A percentile compares a stretch with the other conserved stretches of the same genome.
These are phyloP conservation scores for Pseudochaenichthys georgianus DNA, from an alignment of 2,797 vertebrate species.

Conservation along the genomic window DNA sequence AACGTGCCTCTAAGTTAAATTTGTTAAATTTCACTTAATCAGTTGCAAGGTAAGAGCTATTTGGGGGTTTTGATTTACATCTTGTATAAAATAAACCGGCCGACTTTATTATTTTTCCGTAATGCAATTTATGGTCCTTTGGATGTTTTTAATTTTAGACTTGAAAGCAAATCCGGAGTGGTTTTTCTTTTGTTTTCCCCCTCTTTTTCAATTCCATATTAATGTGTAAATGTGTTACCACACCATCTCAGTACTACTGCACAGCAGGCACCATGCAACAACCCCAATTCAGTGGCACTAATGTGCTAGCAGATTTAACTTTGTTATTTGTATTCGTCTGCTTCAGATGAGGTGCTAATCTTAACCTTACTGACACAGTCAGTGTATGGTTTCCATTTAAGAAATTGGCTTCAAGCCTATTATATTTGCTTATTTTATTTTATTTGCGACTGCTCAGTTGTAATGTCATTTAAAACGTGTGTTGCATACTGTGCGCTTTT, in stretches of 20 bases:
- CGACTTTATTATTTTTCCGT: neutral
- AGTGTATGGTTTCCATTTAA: conserved; percentile 2
- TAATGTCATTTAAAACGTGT: conserved; percentile 16
- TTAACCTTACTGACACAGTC: neutral
- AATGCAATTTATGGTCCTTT: neutral
- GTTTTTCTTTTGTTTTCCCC: neutral
- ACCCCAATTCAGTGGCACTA: conserved; percentile 22
- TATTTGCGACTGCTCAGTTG: conserved; percentile 18
- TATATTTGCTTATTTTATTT: conserved; percentile 26
- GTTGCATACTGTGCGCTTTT: conserved; percentile 45
- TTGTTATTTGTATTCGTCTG: neutral
- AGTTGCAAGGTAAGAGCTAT: neutral
- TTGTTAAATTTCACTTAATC: neutral
- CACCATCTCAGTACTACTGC: neutral
- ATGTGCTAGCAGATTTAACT: conserved; percentile 6
- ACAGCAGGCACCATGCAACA: conserved; percentile 6
- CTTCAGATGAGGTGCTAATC: neutral
- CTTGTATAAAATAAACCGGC: neutral
- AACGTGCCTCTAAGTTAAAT: neutral
- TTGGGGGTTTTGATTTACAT: neutral
- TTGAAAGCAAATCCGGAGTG: neutral
- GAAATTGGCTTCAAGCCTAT: conserved; percentile 19
- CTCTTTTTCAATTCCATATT: neutral
- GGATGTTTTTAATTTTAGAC: neutral
- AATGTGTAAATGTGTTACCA: neutral